Percentiles rank a stretch among this genome's conserved stretches.
Conservation (phyloP, 2,888 invertebrate species). For the Herminia tarsipennalis region DNA sequence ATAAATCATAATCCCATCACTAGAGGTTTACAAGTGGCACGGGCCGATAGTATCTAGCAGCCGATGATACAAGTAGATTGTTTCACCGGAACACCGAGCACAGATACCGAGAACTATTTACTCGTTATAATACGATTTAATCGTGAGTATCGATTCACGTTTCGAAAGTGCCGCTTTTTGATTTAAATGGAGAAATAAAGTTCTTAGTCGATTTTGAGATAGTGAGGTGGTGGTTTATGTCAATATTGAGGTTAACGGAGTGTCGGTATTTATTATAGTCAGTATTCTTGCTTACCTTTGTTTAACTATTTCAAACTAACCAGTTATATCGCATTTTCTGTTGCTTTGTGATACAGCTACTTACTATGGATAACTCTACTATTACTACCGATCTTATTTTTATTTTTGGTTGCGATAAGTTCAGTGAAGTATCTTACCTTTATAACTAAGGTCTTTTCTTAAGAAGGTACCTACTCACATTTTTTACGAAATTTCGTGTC, state of each 20-base stretch:
- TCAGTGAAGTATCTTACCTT: too few relatives aligned
- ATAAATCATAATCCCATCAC: constrained; percentile 51
- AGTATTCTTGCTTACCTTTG: too few relatives aligned
- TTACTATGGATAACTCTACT: too few relatives aligned
- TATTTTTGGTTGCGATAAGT: too few relatives aligned
- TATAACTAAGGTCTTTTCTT: too few relatives aligned
- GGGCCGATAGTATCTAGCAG: constrained; percentile 79
- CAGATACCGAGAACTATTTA: constrained; percentile 60
- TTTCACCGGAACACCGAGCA: constrained; percentile 72
- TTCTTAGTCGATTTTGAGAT: constrained; percentile 12
- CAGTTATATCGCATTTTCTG: too few relatives aligned
- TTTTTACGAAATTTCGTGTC: too few relatives aligned
- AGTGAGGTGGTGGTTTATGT: constrained; percentile 11
- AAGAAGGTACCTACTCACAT: too few relatives aligned
- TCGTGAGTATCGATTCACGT: constrained; percentile 66
- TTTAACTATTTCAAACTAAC: too few relatives aligned
- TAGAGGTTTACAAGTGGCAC: constrained; percentile 80
- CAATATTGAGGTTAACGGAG: constrained; percentile 4
- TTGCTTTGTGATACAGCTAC: too few relatives aligned
- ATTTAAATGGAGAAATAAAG: constrained; percentile 40
- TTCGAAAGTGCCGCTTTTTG: constrained; percentile 57
- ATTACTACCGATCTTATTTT: too few relatives aligned
- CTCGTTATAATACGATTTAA: constrained; percentile 65
- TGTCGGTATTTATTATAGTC: background rate
- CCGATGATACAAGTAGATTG: constrained; percentile 82